Conservation (phyloP, 2,113 vertebrate species). For the Puntigrus tetrazona region DNA sequence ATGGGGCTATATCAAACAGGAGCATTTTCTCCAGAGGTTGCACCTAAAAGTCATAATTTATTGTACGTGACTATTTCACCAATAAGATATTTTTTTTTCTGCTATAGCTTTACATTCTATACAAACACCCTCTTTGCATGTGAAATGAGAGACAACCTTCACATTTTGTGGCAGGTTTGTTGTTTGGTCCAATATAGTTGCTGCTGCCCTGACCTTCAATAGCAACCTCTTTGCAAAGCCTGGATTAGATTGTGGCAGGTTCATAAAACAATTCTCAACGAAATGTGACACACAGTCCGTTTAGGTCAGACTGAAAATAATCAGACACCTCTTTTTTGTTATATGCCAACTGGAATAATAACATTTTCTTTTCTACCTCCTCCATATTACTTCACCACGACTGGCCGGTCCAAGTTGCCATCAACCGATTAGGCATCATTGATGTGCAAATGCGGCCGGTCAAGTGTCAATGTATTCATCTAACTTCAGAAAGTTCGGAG, state of each 20-base stretch:
- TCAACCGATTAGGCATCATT: neutral
- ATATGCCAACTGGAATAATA: constrained; percentile 4
- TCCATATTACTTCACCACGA: neutral
- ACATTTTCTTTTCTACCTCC: neutral
- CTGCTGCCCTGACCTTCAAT: neutral
- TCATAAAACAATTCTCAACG: neutral
- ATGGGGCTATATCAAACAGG: neutral
- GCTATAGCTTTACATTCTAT: neutral
- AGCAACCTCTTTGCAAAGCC: neutral
- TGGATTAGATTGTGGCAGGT: constrained; percentile 5
- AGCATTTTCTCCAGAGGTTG: too few species aligned
- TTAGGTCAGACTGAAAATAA: neutral
- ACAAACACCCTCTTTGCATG: neutral
- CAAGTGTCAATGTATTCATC: constrained; percentile 2
- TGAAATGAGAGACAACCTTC: neutral
- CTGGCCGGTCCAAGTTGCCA: neutral
- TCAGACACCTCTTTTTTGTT: neutral
- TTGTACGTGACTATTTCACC: too few species aligned
- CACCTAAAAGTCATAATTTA: too few species aligned
- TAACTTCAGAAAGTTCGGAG: neutral
- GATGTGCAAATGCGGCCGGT: constrained; percentile 1
- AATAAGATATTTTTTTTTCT: neutral
- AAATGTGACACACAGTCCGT: neutral
- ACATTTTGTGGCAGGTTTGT: neutral
- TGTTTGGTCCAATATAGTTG: neutral